A percentile compares a stretch with the other conserved stretches of the same genome.
Conservation (phyloP, 2,113 vertebrate species). For the Tylochromis polylepis region DNA sequence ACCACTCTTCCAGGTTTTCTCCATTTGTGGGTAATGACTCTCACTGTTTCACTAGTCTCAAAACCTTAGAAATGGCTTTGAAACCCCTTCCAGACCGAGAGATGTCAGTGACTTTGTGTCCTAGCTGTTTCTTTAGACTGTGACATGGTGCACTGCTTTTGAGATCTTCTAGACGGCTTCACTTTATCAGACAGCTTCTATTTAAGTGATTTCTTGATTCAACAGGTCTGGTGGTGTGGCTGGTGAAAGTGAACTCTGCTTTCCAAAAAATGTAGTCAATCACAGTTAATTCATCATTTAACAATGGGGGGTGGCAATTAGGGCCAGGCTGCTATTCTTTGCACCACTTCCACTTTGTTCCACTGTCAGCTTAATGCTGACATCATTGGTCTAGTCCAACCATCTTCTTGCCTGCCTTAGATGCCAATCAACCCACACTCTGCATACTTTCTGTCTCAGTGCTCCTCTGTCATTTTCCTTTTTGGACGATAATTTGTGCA, state of each 20-base stretch:
- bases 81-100: not conserved
- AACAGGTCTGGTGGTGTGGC: not conserved
- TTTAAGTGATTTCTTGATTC: not conserved
- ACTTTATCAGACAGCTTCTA: not conserved
- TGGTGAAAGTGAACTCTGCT: not conserved
- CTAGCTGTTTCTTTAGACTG: not conserved
- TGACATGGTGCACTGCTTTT: not conserved
- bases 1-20: not conserved
- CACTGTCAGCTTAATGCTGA: not conserved
- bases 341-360: not conserved
- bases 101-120: not conserved
- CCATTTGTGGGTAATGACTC: not conserved
- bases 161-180: not conserved
- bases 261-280: not conserved
- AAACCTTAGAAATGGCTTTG: not conserved
- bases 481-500: too few relatives aligned
- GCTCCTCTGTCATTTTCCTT: not conserved
- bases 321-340: not conserved
- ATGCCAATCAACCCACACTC: not conserved
- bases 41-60: not conserved
- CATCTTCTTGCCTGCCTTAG: not conserved
- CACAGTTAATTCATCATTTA: not conserved
- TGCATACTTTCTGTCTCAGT: not conserved
- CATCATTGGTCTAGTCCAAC: not conserved
- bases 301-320: not conserved